Evolutionary conservation across 2,888 invertebrate species (phyloP).

Genomic region (Ichneumoninae sp.): DNA sequence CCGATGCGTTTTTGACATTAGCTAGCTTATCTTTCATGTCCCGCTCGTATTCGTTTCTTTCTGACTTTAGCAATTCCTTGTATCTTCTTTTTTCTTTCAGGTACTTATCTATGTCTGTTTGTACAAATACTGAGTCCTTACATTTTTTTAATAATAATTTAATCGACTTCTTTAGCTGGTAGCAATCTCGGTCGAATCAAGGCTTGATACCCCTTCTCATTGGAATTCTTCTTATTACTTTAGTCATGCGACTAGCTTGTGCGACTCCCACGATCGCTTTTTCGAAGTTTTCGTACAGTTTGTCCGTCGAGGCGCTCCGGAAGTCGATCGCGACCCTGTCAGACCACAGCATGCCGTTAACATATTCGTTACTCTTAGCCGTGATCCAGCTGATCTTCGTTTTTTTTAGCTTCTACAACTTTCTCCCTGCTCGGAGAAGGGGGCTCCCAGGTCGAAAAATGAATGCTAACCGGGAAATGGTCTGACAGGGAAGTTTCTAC

Average conservation of each 20-base stretch:
- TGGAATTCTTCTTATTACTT: not conserved
- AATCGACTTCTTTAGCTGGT: not conserved
- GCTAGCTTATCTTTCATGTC: conserved; percentile 26
- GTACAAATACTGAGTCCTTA: not conserved
- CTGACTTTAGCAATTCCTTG: not conserved
- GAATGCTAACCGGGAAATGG: conserved; percentile 39
- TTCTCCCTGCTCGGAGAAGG: not conserved
- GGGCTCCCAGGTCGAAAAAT: not conserved
- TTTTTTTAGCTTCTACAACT: not conserved
- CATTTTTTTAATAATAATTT: not conserved
- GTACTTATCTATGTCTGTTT: conserved; percentile 5
- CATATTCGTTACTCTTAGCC: conserved; percentile 1
- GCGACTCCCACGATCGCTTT: conserved; percentile 12
- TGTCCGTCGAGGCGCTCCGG: not conserved
- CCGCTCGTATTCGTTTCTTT: not conserved
- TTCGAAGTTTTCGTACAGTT: conserved; percentile 11
- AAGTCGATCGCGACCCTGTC: conserved; percentile 11
- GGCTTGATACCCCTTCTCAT: not conserved
- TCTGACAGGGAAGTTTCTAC: conserved; percentile 46
- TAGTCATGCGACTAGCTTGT: not conserved
- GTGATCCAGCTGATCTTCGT: not conserved
- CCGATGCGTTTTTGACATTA: conserved; percentile 13
- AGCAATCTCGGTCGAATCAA: conserved; percentile 19
- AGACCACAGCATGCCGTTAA: conserved; percentile 14
- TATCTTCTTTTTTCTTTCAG: not conserved